Evolutionary conservation across 2,113 vertebrate species (phyloP), one percentile per base, ranked within the genome.

Genomic region (Stegastes partitus): DNA sequence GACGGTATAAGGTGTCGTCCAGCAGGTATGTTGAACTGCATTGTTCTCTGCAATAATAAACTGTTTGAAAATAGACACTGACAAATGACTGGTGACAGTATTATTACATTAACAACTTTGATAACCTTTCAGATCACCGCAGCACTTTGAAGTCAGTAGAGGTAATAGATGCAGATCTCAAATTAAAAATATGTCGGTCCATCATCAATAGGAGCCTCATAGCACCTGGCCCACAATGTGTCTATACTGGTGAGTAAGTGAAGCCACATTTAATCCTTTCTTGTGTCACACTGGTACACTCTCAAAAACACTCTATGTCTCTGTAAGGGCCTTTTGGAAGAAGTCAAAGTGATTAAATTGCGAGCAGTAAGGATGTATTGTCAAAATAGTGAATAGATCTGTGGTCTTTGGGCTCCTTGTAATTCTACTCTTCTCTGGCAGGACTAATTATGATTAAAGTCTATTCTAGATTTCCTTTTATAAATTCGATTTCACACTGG

Each of bases 351-450:
- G 39, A 42, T 15, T 34, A 8, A 34, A 42, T 12, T 42, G 8
- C 10, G 7, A 34, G 6, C 7, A 9, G 10, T 9, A 9, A 7
- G 31, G 31, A 34, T 34, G 26, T 2, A 9, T 34, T 28, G 26
- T 28, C 26, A 28, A 28, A 39, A 42, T 15, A 9, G 39, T 42
- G n/a, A n/a, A n/a, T 79, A n/a, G 34, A 9, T 39, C 3, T 86
- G 62, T 83, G 67, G 76, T 76, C 76, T 42, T 45, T 83, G 19
- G 80, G 75, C 22, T 68, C 63, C 26, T 2, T 72, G 53, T 66
- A 45, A 47, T 23, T 58, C 0, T 21, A 0, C 59, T 83, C 2
- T 42, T 14, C 39, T 15, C 39, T 42, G 39, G 12, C 14, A 15
- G 11, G 12, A 42, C 3, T 42, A 34, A 34, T 34, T 34, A 42